These are phyloP conservation scores for Harpagoxenus sublaevis DNA, from an alignment of 2,888 invertebrate genomes.

Conservation along the genomic window DNA sequence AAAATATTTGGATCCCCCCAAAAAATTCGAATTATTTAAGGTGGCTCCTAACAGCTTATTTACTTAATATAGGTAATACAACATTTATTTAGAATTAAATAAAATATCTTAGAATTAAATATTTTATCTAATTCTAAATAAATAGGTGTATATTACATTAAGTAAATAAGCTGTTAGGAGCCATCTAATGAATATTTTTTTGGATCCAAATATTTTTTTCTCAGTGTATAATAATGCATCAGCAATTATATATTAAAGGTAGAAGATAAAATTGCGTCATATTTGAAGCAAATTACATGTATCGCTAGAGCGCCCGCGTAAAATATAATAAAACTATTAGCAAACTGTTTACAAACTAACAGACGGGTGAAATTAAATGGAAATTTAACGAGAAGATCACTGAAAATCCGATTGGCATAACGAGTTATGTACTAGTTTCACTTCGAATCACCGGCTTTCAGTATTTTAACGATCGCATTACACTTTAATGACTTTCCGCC, in stretches of 20 bases:
- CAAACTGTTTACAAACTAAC: not conserved
- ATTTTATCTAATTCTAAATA: no score
- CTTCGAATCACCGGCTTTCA: not conserved
- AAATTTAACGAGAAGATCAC: constrained; percentile 20
- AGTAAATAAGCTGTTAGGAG: no score
- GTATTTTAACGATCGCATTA: constrained; percentile 16
- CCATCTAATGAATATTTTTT: no score
- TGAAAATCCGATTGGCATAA: not conserved
- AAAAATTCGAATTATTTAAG: no score
- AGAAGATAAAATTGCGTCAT: not conserved
- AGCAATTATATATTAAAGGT: not conserved
- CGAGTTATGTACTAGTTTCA: not conserved
- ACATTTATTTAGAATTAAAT: no score
- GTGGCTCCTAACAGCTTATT: no score
- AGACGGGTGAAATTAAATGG: constrained; percentile 18
- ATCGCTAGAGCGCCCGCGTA: not conserved
- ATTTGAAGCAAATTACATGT: not conserved
- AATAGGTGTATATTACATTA: no score
- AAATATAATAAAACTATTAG: constrained; percentile 24
- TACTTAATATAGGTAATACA: no score
- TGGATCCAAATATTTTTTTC: no score
- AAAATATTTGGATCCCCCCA: no score
- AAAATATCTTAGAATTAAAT: no score
- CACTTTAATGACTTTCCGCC: constrained; percentile 17
- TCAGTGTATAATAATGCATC: not conserved